Base-by-base conservation (phyloP, 2,888 invertebrate genomes). In the Corbicula japonica region DNA sequence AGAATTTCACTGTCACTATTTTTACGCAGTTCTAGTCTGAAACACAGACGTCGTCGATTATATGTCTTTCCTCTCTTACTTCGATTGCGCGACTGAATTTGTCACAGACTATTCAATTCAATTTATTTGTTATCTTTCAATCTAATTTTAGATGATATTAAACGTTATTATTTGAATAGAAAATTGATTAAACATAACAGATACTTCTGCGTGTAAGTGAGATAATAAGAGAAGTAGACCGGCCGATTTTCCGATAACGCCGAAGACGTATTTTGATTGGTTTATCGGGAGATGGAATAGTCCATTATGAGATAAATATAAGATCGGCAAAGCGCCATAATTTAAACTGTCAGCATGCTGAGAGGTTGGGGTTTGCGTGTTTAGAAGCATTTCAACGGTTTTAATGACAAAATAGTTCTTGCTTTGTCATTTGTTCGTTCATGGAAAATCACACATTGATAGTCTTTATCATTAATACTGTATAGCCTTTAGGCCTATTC, bases 11-110 rank as follows among this genome's bases (percentile, higher is more conserved):
- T 21, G 21, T 35, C 38, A 23, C 38, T 32, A 35, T 32, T 46
- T 18, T 46, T 30, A 35, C 18, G n/a, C 18, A 34, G 34, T 28
- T 34, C 58, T 73, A 58, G 73, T 65, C 73, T 73, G 73, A 63
- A 58, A n/a, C 34, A 35, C 73, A 73, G 73, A 73, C 73, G 56
- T 65, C 65, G 73, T 73, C 73, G 56, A 28, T 3, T 38, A 10
- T 54, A 56, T 44, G 32, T 56, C 50, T 28, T 34, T 30, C 23
- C 52, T 26, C 34, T 21, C 52, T 26, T 10, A 23, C 18, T 26
- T 65, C 65, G 38, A 65, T 34, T 35, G 26, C n/a, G 21, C 38
- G 38, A 65, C 34, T 65, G 21, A 65, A 50, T 30, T 50, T 35
- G 26, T 32, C 30, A n/a, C 54, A 30, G 18, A 54, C 18, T 8